Evolutionary conservation across 2,797 vertebrate genomes (phyloP).

Genomic region (Tinamus major): DNA sequence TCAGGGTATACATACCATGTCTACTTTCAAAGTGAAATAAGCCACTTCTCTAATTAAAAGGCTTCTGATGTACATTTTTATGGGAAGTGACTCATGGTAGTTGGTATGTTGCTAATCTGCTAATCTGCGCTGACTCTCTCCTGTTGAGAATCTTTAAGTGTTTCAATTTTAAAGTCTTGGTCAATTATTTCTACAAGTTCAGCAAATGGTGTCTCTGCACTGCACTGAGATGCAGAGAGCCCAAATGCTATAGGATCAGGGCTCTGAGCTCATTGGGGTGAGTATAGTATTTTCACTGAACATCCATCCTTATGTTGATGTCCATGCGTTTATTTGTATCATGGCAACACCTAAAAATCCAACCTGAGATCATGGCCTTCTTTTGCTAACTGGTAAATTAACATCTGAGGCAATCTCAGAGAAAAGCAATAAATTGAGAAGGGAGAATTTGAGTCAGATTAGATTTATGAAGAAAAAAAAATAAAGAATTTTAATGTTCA

Average conservation of each 20-base stretch:
- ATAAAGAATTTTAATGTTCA: background rate
- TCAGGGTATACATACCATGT: background rate
- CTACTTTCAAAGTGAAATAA: background rate
- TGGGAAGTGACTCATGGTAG: background rate
- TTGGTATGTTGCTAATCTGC: background rate
- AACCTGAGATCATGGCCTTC: background rate
- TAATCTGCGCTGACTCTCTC: background rate
- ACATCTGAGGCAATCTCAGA: background rate
- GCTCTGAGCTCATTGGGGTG: background rate
- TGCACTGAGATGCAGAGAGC: background rate
- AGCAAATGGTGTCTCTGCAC: background rate
- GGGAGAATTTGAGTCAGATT: background rate
- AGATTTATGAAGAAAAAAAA: constrained; percentile 43
- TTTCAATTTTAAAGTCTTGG: background rate
- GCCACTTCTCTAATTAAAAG: background rate
- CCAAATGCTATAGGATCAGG: background rate
- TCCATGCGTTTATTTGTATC: background rate
- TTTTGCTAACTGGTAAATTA: background rate
- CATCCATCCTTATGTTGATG: background rate
- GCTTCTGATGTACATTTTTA: background rate
- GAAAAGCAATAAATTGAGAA: background rate
- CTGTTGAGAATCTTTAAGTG: background rate
- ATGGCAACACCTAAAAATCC: background rate
- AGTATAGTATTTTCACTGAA: background rate
- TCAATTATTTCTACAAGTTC: background rate